Evolutionary conservation across 2,797 vertebrate species (phyloP), one percentile per base, ranked within the genome.

Genomic region (Naso thynnoides): DNA sequence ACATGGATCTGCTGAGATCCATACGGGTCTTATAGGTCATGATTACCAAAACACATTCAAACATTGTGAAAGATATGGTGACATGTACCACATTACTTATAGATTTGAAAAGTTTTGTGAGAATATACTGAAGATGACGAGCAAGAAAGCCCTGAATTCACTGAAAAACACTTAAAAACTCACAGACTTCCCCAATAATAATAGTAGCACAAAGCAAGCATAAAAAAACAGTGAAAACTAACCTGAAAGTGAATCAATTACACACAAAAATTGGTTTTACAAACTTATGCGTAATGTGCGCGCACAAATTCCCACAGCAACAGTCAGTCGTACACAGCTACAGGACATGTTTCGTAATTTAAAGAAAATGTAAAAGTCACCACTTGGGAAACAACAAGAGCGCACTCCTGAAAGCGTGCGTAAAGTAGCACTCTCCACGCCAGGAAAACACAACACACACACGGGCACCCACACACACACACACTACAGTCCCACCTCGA

Each of bases 1-100:
- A 86, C 98, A 99, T 31, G 96, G 96, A 42, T 99, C 98, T 91
- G 94, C 93, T 95, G 71, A 69, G 86, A 86, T 53, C 27, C 86
- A 86, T 0, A 80, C 4, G 19, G 33, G 53, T 56, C 53, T 31
- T 49, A 56, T 4, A 65, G 13, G 23, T 72, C 62, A 78, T 6
- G 55, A 75, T 66, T 27, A 64, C 23, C 53, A 76, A 66, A 76
- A 70, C 42, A 70, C 33, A 26, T 21, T 49, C 10, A 23, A 49
- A 55, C 3, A 36, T 0, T 15, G 42, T n/a, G 26, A 48, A 6
- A 26, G 31, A 39, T 24, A 38, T 18, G 14, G 0, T 15, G 10
- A 18, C 8, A 41, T 74, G 26, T 21, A 50, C 2, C 19, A 44
- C 0, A 10, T 3, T 23, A 56, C 19, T 3, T 45, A 45, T 33